Evolutionary conservation across 2,888 invertebrate genomes (phyloP), one percentile per base, ranked within the genome.

Genomic region (Drosophila trichaetosa): DNA sequence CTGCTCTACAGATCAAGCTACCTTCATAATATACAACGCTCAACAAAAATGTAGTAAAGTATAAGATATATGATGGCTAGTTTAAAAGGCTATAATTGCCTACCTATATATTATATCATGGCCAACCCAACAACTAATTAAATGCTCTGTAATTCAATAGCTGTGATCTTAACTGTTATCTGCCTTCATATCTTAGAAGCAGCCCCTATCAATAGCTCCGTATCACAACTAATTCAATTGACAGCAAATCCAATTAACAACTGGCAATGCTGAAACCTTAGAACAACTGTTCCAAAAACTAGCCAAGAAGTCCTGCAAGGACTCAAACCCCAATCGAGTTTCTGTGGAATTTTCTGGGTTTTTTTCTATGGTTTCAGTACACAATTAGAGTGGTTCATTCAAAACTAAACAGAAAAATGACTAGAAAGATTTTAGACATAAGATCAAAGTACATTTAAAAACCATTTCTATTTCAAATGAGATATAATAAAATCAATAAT

Each of bases 211-310:
- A 40, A 33, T 46, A 59, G 51, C 31, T 58, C 31, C 4, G 0
- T 33, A 31, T 53, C 36, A n/a, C 48, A 59, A 54, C 59, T 33
- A 71, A 71, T 62, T 69, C 57, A 71, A 58, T 65, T 60, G 52
- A 42, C 53, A 11, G 56, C 49, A 49, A 46, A 70, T 66, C 62
- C 75, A 76, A 76, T 71, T 76, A 75, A 54, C 18, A 36, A n/a
- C 16, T 29, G 11, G 2, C 8, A 10, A 10, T 16, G 5, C 6
- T 27, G 65, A 65, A 73, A 38, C 71, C 56, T 31, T 58, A 71
- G 51, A 46, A 36, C 48, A 48, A 31, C 21, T 52, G 7, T 7
- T 24, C 40, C 51, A 18, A 58, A 64, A 46, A 21, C 27, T 24
- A 54, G 2, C 21, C 31, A 56, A 27, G 40, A 62, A 63, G 69